Base-by-base conservation (phyloP, 2,888 invertebrate species). In the Pediacus dermestoides region DNA sequence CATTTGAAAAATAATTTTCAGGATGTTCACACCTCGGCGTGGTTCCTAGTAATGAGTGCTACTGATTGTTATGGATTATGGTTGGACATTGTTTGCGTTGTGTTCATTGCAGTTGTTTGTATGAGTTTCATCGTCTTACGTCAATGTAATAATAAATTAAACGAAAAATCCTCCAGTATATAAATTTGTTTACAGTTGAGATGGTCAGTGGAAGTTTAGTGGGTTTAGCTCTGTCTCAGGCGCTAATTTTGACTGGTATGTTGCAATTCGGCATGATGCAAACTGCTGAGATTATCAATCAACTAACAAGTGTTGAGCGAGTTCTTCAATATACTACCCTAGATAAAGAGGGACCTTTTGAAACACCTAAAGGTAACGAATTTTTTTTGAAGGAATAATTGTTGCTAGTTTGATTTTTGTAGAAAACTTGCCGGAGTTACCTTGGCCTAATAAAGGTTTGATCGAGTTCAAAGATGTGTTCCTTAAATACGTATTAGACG, bases 251-350 rank as follows among this genome's bases (percentile, higher is more conserved):
- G 42, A 85, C 86, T 39, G 88, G 85, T 44, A 84, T 88, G 82
- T 76, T 89, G 39, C 88, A 88, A 61, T 80, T 84, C 69, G 87
- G 86, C 2, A 81, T 89, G 55, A 75, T 87, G 41, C 87, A 88
- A 65, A 78, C 83, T 18, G 84, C 88, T 0, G 89, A 90, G 60
- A 78, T 80, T 10, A 73, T 82, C 30, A 80, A 81, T 8, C 81
- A 85, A 55, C 81, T 85, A 77, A 85, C 82, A 1, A 81, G 82
- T 34, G 90, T 91, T 0, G 91, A 92, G 64, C 74, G 91, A 38
- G 80, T 91, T 1, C 63, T 86, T 18, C 85, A 90, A 59, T 91
- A 88, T 64, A 81, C 83, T 1, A 72, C 80, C 8, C 66, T 91
- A 9, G 81, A 83, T 1, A 73, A 78, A 12, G 90, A 90, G 67